Base-by-base conservation (phyloP, 2,113 vertebrate species). In the Chloroceryle aenea region DNA sequence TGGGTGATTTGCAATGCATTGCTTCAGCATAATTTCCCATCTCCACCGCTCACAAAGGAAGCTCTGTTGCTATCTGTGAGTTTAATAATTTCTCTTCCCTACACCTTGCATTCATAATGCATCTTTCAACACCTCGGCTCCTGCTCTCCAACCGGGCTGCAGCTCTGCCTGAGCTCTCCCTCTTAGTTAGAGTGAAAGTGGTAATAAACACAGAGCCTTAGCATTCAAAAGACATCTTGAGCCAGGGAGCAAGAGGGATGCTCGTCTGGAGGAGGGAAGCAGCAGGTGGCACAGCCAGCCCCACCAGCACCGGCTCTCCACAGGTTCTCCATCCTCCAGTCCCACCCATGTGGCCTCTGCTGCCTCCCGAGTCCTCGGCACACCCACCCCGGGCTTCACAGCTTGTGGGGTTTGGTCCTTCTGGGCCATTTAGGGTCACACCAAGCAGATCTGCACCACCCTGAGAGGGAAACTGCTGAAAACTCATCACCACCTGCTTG, bases 1-100 rank as follows among this genome's bases (percentile, higher is more conserved):
- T 22, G 93, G 78, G 97, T 97, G 95, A 97, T 98, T 97, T 98
- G 97, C 97, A 98, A 98, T 97, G 98, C 97, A 97, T 97, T 96
- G 97, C 96, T 97, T 97, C 95, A 67, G 97, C 97, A 97, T 98
- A 96, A 98, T 97, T 98, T 98, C 95, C 97, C 97, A 89, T 96
- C 97, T 98, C 96, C 53, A 78, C 67, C 14, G n/a, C 96, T 92
- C 97, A 98, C 97, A 98, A 98, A 98, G 96, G 95, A 85, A 14
- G 95, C 94, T 96, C 97, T 96, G 94, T 96, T 94, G 96, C 97
- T 97, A 96, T 97, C 96, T 94, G 80, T 3, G 84, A 97, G 89
- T 94, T 97, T 97, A 96, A 98, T 98, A 96, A 98, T 97, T 98
- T 97, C 97, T 97, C 73, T 97, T 93, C 94, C 93, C 91, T 76